phyloP scores from a whole-genome alignment of 2,113 vertebrate genomes.

The Chrysemys picta region DNA sequence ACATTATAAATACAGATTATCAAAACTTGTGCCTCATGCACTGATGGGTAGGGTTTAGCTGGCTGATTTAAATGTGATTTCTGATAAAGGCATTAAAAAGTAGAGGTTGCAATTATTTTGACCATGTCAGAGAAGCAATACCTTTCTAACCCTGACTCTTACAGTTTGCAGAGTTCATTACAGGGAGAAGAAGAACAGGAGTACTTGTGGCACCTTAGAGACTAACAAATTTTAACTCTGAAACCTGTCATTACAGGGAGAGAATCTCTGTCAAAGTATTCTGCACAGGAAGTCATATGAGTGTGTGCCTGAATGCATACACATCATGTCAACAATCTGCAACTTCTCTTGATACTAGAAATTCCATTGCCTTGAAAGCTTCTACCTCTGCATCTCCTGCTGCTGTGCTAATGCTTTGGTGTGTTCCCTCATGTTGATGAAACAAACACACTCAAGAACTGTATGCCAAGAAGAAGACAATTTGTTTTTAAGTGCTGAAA shows the following conservation, averaged over 20 bases:
- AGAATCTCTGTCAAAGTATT: not conserved
- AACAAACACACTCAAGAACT: not conserved
- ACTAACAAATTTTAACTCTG: no score
- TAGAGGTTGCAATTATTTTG: not conserved
- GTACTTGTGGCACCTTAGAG: no score
- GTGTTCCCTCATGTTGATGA: not conserved
- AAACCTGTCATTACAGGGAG: not conserved
- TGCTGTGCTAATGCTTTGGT: not conserved
- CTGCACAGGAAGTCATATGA: not conserved
- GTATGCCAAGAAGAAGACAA: not conserved
- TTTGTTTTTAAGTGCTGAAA: not conserved
- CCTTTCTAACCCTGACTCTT: rapidly evolving
- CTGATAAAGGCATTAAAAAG: not conserved
- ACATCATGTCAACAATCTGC: not conserved
- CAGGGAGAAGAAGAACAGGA: no score
- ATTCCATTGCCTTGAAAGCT: not conserved
- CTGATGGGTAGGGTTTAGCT: not conserved
- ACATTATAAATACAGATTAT: not conserved
- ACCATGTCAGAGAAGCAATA: not conserved
- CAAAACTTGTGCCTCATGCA: not conserved
- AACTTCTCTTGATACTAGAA: not conserved
- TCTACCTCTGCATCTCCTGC: not conserved
- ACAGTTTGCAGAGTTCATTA: not conserved
- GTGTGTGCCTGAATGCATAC: not conserved
- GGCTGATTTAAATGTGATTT: not conserved